Conservation (phyloP, 2,797 vertebrate genomes). For the Hylomyscus alleni region DNA sequence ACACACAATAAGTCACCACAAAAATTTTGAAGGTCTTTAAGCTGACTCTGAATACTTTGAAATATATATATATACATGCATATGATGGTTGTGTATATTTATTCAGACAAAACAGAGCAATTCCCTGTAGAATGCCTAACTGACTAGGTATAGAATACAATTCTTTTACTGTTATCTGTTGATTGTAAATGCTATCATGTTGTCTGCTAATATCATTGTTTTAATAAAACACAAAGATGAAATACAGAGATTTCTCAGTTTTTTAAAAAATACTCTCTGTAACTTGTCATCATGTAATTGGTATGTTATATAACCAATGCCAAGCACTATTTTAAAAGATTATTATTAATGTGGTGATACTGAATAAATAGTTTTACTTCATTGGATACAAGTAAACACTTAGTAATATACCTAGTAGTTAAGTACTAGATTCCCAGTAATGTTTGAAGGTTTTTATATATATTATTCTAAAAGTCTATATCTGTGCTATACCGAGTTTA, state of each 20-base stretch:
- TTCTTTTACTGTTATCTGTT: not conserved
- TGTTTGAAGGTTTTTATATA: not conserved
- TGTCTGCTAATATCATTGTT: not conserved
- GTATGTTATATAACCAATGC: not conserved
- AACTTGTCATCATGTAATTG: not conserved
- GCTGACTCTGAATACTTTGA: not conserved
- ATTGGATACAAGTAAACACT: not conserved
- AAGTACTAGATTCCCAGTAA: not conserved
- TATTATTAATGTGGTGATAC: not conserved
- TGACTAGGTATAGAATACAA: not conserved
- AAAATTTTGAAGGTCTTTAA: not conserved
- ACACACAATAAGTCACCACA: not conserved
- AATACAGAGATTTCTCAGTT: not conserved
- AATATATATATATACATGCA: not conserved
- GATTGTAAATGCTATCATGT: not conserved
- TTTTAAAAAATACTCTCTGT: not conserved
- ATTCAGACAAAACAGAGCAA: constrained; percentile 2
- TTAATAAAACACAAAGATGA: not conserved
- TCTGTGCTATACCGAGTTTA: not conserved
- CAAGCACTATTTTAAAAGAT: not conserved
- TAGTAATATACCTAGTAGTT: not conserved
- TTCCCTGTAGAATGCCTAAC: not conserved
- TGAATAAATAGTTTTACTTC: not conserved
- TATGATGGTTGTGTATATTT: not conserved
- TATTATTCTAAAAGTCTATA: not conserved